Evolutionary conservation across 2,797 vertebrate genomes (phyloP).

Genomic region (Sitta carolinensis): DNA sequence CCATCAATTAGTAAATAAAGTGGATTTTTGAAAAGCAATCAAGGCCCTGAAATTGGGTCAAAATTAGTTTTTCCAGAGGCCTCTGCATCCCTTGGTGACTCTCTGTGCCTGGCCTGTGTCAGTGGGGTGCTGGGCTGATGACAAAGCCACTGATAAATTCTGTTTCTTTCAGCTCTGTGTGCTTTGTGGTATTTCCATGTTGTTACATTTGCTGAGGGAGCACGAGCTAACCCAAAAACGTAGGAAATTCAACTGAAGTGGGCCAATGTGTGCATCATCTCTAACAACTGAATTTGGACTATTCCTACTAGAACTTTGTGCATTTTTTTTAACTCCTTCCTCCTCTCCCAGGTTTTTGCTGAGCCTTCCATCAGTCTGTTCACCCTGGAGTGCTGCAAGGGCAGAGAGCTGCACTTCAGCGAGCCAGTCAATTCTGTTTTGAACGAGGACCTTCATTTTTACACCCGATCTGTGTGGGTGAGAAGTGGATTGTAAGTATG

Average conservation of each 20-base stretch:
- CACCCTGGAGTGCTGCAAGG: slow-evolving; percentile 81
- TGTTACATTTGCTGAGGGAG: neutral
- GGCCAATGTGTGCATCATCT: neutral
- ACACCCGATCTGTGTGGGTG: slow-evolving; percentile 83
- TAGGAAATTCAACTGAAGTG: neutral
- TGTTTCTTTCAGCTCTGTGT: neutral
- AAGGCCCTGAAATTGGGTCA: neutral
- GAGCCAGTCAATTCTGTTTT: slow-evolving; percentile 74
- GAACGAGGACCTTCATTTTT: slow-evolving; percentile 78
- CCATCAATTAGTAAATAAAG: neutral
- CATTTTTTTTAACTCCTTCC: neutral
- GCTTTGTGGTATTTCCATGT: neutral
- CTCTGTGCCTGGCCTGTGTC: neutral
- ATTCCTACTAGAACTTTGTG: neutral
- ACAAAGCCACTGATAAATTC: neutral
- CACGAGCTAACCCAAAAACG: neutral
- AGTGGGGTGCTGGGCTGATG: neutral
- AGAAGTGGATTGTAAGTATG: slow-evolving; percentile 82
- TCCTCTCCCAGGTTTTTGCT: slow-evolving; percentile 77
- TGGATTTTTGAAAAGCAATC: neutral
- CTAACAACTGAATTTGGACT: neutral
- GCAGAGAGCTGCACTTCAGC: slow-evolving; percentile 78
- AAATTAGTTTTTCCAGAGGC: neutral
- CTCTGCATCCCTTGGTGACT: neutral
- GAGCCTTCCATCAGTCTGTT: slow-evolving; percentile 84